A percentile compares a stretch with the other conserved stretches of the same genome.
Evolutionary conservation across 2,113 vertebrate species (phyloP).

Genomic region (Dicrurus megarhynchus): DNA sequence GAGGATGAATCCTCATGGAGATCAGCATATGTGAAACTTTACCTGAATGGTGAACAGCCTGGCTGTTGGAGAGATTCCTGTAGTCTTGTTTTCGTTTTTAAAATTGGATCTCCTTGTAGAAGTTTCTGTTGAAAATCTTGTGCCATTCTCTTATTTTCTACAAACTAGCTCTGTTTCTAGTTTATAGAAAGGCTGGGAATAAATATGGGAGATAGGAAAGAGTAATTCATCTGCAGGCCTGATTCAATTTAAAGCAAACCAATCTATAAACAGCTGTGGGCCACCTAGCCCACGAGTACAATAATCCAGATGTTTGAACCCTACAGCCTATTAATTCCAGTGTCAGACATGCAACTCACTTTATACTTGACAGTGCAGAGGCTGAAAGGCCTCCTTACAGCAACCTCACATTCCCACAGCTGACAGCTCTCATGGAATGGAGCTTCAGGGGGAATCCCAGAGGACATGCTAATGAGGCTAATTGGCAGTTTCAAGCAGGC

Average conservation of each 20-base stretch:
- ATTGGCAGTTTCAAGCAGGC: slow-evolving; percentile 39
- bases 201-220: not conserved
- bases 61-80: not conserved
- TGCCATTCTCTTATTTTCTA: not conserved
- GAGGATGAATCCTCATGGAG: not conserved
- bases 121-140: not conserved
- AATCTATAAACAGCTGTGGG: not conserved
- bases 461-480: slow-evolving; percentile 62
- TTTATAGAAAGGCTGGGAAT: not conserved
- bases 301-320: not conserved
- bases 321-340: not conserved
- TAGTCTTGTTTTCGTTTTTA: not conserved
- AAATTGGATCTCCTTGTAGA: not conserved
- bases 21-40: not conserved
- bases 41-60: not conserved
- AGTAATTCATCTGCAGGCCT: not conserved
- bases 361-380: not conserved
- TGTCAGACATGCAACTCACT: not conserved
- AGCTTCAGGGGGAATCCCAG: slow-evolving; percentile 21
- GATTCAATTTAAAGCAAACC: not conserved
- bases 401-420: not conserved
- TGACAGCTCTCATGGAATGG: slow-evolving; percentile 5
- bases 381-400: not conserved
- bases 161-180: not conserved
- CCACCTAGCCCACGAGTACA: not conserved